Evolutionary conservation across 2,113 vertebrate genomes (phyloP), one percentile per base, ranked within the genome.

Genomic region (Hassar affinis): DNA sequence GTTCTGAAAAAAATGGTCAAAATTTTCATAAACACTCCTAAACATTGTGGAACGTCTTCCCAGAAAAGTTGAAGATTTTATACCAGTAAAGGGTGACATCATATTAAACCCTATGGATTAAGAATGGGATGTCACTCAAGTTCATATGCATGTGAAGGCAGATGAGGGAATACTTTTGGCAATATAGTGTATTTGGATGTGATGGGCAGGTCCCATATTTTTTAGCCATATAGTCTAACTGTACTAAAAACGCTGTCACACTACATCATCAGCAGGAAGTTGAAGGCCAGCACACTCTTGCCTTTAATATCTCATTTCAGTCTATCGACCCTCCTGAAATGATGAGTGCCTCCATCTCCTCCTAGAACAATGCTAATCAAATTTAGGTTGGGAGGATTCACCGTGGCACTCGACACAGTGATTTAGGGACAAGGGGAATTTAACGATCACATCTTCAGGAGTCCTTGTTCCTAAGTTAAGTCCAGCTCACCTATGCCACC

Each of bases 391-490:
- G 11, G 27, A 49, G 25, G 9, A 79, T 45, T 25, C 25, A n/a
- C 59, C 33, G 45, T 33, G 17, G 27, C 20, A 22, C 42, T 22
- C 62, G 35, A 35, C 33, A 52, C 56, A 17, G 47, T 68, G 27
- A 5, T 68, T 33, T 27, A 80, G 11, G 62, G 38, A 54, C 14
- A 68, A 49, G 3, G 47, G 14, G 22, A 51, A 8, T 51, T 25
- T 17, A 54, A 52, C 22, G 10, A 69, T 12, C 27, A 42, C 54
- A 82, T 72, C 38, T 47, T 59, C 27, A 59, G 52, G 25, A 61
- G 56, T 54, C 35, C 81, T 59, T 69, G 51, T 47, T 9, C 35
- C n/a, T n/a, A n/a, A n/a, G n/a, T n/a, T n/a, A 49, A 83, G 59
- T 47, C 38, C 22, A 38, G 18, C 56, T 27, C 42, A 78, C 12